Base-by-base conservation (phyloP, 2,113 vertebrate genomes). In the Quiscalus mexicanus region DNA sequence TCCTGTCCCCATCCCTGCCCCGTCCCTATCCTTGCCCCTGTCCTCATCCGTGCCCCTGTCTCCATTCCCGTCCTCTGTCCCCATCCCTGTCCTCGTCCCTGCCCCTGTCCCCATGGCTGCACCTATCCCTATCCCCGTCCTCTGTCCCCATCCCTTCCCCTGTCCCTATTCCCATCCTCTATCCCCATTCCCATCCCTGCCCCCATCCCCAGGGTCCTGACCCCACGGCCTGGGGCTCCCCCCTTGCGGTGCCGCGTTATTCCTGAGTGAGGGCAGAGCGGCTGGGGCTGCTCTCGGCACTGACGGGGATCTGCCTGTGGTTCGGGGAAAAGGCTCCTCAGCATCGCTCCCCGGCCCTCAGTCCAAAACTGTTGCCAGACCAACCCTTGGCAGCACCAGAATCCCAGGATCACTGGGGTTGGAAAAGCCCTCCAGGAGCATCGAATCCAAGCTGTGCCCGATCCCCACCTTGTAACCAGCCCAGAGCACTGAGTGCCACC, bases 261-360 rank as follows among this genome's bases (percentile, higher is more conserved):
- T 27, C 68, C 79, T 39, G 0, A 4, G 30, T 8, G 8, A 3
- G 14, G 19, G 0, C 9, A 3, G 37, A 27, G 59, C 2, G 3
- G 4, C 4, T 4, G 31, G 59, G 33, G 35, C 1, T 31, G 4
- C 14, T 27, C 5, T 10, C 4, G 8, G 33, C 25, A 4, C 15
- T 5, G 24, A 13, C 0, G 45, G 15, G 35, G 49, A 53, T 11
- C 23, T 13, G 2, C 20, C 4, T 3, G 8, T 19, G 49, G 2
- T 27, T 9, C 18, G 53, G 59, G 47, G 23, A 17, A 23, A 41
- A 5, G 39, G 62, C 45, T 60, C 45, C 30, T 41, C 10, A 15
- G 74, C 53, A 42, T 24, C 31, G 8, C 63, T 11, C 6, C 33
- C 9, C 1, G 2, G 28, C 11, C 37, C 53, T 28, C 42, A 1